phyloP scores from a whole-genome alignment of 2,888 invertebrate species.

The Iphiclides podalirius region DNA sequence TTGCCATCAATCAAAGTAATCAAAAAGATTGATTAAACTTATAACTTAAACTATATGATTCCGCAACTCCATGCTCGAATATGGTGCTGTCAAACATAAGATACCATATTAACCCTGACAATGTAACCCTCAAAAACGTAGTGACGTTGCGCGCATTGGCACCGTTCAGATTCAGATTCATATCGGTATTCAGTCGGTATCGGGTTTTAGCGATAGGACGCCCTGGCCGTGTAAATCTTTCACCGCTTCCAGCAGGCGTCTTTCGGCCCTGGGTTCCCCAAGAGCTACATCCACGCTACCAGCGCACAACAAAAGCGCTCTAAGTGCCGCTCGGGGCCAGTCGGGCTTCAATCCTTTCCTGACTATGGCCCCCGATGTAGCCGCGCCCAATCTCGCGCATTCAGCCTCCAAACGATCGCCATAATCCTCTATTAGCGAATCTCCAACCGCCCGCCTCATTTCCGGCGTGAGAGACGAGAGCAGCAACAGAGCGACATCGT shows the following conservation, averaged over 20 bases:
- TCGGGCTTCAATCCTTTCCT: constrained; percentile 76
- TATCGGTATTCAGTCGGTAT: constrained; percentile 56
- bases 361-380: constrained; percentile 74
- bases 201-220: constrained; percentile 78
- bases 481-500: constrained; percentile 87
- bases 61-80: constrained; percentile 1
- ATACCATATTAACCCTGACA: constrained; percentile 14
- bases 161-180: constrained; percentile 42
- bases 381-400: constrained; percentile 81
- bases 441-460: constrained; percentile 82
- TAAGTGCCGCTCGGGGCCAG: constrained; percentile 84
- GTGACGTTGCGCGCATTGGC: constrained; percentile 46
- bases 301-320: constrained; percentile 88
- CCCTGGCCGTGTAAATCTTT: constrained; percentile 86
- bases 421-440: constrained; percentile 84
- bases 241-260: constrained; percentile 86
- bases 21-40: constrained; percentile 1
- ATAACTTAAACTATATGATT: constrained; percentile 4
- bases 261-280: constrained; percentile 87
- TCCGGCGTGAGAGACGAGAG: constrained; percentile 87
- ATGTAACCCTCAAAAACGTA: constrained; percentile 12
- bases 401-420: constrained; percentile 83
- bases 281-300: constrained; percentile 90
- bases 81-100: constrained; percentile 7
- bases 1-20: background rate